Evolutionary conservation across 2,888 invertebrate genomes (phyloP).

Genomic region (Epinotia demarniana): DNA sequence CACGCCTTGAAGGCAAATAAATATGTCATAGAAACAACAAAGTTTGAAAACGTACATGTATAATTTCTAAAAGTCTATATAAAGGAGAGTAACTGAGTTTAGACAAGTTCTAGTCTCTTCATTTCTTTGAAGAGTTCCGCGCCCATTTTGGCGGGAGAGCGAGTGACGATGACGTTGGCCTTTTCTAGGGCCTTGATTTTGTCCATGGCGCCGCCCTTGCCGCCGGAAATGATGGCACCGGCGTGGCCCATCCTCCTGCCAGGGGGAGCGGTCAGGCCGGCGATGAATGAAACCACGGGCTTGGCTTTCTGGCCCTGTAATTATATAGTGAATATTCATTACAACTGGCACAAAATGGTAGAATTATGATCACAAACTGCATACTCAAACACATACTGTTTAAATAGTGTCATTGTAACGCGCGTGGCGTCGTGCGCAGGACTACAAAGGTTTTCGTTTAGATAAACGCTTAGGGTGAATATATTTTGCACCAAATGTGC

Average conservation of each 20-base stretch:
- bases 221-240: slow-evolving; percentile 99
- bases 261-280: slow-evolving; percentile 98
- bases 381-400: slow-evolving; percentile 19
- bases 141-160: slow-evolving; percentile 98
- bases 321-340: slow-evolving; percentile 33
- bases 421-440: not conserved
- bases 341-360: not conserved
- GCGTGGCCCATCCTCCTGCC: slow-evolving; percentile 99
- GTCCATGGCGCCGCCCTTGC: slow-evolving; percentile 98
- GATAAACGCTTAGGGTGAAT: too few species aligned
- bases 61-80: slow-evolving; percentile 74
- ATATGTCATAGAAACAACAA: slow-evolving; percentile 53
- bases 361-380: slow-evolving; percentile 11
- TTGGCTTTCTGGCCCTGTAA: slow-evolving; percentile 94
- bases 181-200: slow-evolving; percentile 98
- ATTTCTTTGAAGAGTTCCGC: slow-evolving; percentile 94
- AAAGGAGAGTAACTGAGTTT: slow-evolving; percentile 60
- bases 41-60: slow-evolving; percentile 74
- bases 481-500: too few species aligned
- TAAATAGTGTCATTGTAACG: not conserved
- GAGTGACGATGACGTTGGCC: slow-evolving; percentile 97
- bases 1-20: slow-evolving; percentile 32
- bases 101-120: slow-evolving; percentile 89
- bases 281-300: slow-evolving; percentile 99
- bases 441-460: too few species aligned